Evolutionary conservation across 1,140 invertebrate genomes (phyloP), one percentile per base, ranked within the genome.

Genomic region (Drosophila athabasca): DNA sequence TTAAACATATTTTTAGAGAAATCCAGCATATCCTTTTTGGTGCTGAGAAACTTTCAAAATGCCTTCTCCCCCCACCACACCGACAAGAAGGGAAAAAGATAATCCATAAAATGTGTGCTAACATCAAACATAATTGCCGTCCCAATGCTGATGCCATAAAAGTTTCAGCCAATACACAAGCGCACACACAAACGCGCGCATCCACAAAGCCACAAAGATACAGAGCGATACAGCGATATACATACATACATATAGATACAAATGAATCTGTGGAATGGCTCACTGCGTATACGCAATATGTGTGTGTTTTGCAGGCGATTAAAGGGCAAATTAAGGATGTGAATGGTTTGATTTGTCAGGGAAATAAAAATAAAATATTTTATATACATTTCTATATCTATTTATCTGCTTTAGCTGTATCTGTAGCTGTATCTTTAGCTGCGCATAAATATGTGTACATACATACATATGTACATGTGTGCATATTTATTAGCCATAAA

Each of bases 401-500:
- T 22, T 13, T 35, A 35, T 35, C 9, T 35, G 31, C 31, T 35
- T 6, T 9, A 9, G 31, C 8, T 35, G 7, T 9, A 31, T 7
- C 29, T 31, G 1, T 9, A 31, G 8, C 29, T 31, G 31, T 35
- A 35, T 35, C 31, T 31, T 0, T 9, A 35, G 31, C 31, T 35
- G 31, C 31, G 8, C 31, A 41, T 19, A 50, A n/a, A 39, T 52
- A 46, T 19, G 17, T 19, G 17, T 19, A 19, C 0, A 19, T 19
- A 19, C 1, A 1, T 19, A 19, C 17, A 19, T 19, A 19, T 19
- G 17, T 19, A 19, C 17, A 19, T 19, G 17, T 19, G 17, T 19
- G 17, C 45, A 65, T 69, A 69, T 69, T 69, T 69, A 69, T 69
- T 69, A 43, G 67, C 67, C 67, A 69, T 69, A 69, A 69, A 69